Evolutionary conservation across 2,888 invertebrate species (phyloP), one percentile per base, ranked within the genome.

Genomic region (Tipula helvola): DNA sequence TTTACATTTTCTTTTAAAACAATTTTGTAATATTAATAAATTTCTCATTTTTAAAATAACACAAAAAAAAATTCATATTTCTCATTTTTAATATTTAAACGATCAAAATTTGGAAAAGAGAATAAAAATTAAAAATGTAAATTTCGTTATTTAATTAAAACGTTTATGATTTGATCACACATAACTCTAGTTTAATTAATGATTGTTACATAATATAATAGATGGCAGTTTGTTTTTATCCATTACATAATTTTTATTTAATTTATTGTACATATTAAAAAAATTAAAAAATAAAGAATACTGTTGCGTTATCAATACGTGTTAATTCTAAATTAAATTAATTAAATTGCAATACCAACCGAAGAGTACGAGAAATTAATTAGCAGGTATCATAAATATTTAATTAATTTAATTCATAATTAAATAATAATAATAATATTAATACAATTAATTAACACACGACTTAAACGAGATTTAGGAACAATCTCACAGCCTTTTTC

Each of bases 401-500:
- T 28, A 71, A 71, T 71, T 28, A 71, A 71, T 71, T 71, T 71
- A 71, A 71, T 71, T 71, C 28, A 71, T 28, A 18, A 71, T 71
- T 16, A 57, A 57, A 28, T 28, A 28, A 2, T 28, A 28, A 28
- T 28, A 28, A 28, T 28, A 71, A 71, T 71, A 71, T 28, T 71
- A 71, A 71, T 71, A 71, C 28, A 71, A 71, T 71, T 71, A 71
- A 71, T 71, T 71, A 71, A 71, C 71, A 71, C 28, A 28, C 71
- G 71, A 71, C 71, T 71, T 71, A 71, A 71, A 71, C 71, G 71
- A 71, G 71, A 71, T 71, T 71, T 71, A 71, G 71, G 71, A 71
- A 71, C 71, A 71, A 71, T 71, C 71, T 71, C 71, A 71, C 71
- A 71, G 71, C 71, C 71, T 71, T 28, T 71, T 71, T 71, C 71